Evolutionary conservation across 2,888 invertebrate genomes (phyloP).

Genomic region (Plemyria rubiginata): DNA sequence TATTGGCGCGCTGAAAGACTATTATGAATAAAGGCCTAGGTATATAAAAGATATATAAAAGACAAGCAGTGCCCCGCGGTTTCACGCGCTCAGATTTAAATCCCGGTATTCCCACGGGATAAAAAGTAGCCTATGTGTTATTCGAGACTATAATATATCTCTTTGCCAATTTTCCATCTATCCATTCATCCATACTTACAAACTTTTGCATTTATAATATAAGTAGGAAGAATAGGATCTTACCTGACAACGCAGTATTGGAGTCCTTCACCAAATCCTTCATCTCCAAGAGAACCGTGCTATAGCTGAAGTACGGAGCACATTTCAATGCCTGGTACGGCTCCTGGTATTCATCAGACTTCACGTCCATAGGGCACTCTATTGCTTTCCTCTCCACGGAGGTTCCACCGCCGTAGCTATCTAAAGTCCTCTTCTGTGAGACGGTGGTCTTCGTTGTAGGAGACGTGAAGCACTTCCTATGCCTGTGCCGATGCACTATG

Average conservation of each 20-base stretch:
- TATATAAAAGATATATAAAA: too few relatives aligned
- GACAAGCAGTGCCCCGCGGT: too few relatives aligned
- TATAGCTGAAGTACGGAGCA: constrained; percentile 91
- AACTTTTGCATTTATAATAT: too few relatives aligned
- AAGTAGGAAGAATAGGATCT: constrained; percentile 19
- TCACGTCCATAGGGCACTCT: constrained; percentile 85
- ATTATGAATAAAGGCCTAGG: too few relatives aligned
- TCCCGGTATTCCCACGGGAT: too few relatives aligned
- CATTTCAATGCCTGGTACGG: constrained; percentile 91
- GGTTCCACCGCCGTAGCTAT: constrained; percentile 84
- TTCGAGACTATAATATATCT: too few relatives aligned
- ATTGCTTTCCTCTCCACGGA: constrained; percentile 83
- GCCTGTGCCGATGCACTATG: constrained; percentile 88
- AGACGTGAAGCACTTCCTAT: constrained; percentile 87
- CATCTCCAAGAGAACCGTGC: constrained; percentile 91
- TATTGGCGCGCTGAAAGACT: too few relatives aligned
- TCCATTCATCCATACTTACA: too few relatives aligned
- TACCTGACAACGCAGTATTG: constrained; percentile 72
- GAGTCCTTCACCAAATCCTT: constrained; percentile 86
- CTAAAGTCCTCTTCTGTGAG: constrained; percentile 78
- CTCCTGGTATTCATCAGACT: constrained; percentile 91
- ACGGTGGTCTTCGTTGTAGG: constrained; percentile 15
- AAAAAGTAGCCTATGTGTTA: too few relatives aligned
- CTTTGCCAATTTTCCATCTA: too few relatives aligned
- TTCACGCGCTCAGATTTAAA: too few relatives aligned